A percentile compares a stretch with the other conserved stretches of the same genome.
phyloP scores from a whole-genome alignment of 2,797 vertebrate species.

The Cichlasoma orientale region DNA sequence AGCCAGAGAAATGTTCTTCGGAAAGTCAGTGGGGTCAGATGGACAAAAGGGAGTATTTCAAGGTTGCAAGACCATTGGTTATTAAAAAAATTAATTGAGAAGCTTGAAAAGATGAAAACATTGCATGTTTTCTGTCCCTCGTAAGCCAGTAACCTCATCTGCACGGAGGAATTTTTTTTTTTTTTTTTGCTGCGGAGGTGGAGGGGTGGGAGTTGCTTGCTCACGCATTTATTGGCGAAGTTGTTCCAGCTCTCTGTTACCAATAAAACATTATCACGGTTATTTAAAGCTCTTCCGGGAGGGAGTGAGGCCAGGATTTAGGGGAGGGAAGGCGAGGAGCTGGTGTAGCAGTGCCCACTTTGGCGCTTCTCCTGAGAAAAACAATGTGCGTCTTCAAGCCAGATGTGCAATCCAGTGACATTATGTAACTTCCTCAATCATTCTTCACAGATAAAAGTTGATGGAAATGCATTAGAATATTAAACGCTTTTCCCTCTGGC shows the following conservation, averaged over 20 bases:
- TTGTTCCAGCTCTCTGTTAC: conserved; percentile 57
- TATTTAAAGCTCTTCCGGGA: conserved; percentile 73
- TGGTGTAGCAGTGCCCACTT: conserved; percentile 60
- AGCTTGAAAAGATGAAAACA: conserved; percentile 34
- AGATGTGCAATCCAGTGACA: conserved; percentile 74
- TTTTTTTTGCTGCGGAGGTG: conserved; percentile 12
- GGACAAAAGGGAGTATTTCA: conserved; percentile 19
- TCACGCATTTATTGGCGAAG: conserved; percentile 45
- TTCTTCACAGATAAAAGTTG: conserved; percentile 41
- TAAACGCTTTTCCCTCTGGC: conserved; percentile 24
- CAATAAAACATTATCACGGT: conserved; percentile 68
- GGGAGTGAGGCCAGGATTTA: conserved; percentile 10
- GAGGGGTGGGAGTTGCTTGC: conserved; percentile 35
- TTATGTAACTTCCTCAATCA: conserved; percentile 75
- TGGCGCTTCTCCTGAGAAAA: conserved; percentile 51
- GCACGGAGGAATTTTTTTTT: conserved; percentile 41
- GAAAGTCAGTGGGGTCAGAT: conserved; percentile 6
- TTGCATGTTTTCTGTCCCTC: conserved; percentile 39
- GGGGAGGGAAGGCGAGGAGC: not conserved
- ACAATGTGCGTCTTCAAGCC: conserved; percentile 55
- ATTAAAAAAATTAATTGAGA: conserved; percentile 10
- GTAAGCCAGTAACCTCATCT: conserved; percentile 44
- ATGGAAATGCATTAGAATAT: conserved; percentile 48
- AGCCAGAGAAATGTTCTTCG: conserved; percentile 39
- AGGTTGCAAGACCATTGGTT: conserved; percentile 10